phyloP scores from a whole-genome alignment of 1,140 invertebrate species.

The Zaprionus ornatus region DNA sequence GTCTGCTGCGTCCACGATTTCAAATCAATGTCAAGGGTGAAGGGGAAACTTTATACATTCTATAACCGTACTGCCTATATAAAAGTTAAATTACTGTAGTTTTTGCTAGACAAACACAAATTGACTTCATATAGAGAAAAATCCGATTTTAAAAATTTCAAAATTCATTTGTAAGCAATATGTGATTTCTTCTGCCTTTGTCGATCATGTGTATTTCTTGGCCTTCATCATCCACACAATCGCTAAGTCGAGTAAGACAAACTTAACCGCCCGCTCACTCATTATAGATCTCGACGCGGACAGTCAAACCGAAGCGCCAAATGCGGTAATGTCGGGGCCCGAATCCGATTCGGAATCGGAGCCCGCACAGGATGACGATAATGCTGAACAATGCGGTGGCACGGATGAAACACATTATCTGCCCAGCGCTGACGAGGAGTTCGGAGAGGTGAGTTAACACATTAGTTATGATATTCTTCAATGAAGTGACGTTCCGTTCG shows the following conservation, averaged over 20 bases:
- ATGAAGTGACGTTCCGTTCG: too few relatives aligned
- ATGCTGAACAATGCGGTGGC: conserved; percentile 71
- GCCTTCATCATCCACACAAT: neutral
- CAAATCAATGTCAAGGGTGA: conserved; percentile 76
- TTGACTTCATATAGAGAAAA: neutral
- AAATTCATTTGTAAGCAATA: conserved; percentile 51
- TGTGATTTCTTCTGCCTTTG: conserved; percentile 23
- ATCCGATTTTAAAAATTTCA: neutral
- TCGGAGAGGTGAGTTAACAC: conserved; percentile 86
- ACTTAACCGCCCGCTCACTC: neutral
- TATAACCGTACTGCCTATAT: neutral
- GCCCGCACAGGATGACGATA: conserved; percentile 42
- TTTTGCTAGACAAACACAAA: conserved; percentile 10
- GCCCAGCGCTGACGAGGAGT: conserved; percentile 87
- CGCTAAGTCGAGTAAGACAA: neutral
- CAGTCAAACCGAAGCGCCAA: conserved; percentile 79
- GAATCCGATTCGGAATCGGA: conserved; percentile 80
- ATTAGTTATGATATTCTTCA: neutral
- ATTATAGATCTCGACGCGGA: conserved; percentile 80
- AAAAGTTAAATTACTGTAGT: conserved; percentile 8
- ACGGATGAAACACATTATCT: conserved; percentile 86
- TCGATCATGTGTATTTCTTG: neutral
- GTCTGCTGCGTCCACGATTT: conserved; percentile 54
- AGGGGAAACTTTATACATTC: conserved; percentile 7
- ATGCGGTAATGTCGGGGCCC: conserved; percentile 69